These are phyloP conservation scores for Colaptes auratus DNA, from an alignment of 2,113 vertebrate genomes.

Conservation along the genomic window DNA sequence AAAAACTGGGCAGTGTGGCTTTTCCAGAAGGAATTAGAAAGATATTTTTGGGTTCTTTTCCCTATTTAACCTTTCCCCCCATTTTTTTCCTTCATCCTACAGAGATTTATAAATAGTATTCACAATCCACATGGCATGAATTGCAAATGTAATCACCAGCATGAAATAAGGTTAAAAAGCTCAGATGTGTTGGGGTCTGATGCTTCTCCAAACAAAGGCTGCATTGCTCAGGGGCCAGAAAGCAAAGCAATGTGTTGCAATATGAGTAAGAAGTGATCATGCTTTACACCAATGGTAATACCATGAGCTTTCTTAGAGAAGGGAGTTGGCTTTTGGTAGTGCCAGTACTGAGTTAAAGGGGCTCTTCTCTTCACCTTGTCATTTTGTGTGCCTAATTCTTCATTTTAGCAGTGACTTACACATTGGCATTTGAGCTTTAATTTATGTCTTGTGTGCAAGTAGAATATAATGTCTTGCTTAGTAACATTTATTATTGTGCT, in stretches of 20 bases:
- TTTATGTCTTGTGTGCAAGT: conserved; percentile 16
- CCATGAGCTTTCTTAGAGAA: not conserved
- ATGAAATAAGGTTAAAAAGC: not conserved
- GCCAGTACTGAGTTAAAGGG: not conserved
- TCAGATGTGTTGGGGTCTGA: not conserved
- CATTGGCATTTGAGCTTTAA: conserved; percentile 50
- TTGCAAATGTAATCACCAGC: conserved; percentile 59
- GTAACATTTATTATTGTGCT: conserved; percentile 66
- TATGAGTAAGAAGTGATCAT: not conserved
- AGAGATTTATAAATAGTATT: conserved; percentile 17
- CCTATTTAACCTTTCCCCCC: not conserved
- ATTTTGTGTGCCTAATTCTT: not conserved
- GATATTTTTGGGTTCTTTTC: not conserved
- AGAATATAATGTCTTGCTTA: conserved; percentile 49
- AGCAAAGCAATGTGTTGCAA: not conserved
- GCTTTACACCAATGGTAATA: not conserved
- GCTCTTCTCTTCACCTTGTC: not conserved
- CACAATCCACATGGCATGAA: conserved; percentile 1
- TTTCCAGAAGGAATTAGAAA: conserved; percentile 25
- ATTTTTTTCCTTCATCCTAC: not conserved
- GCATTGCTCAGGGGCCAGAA: not conserved
- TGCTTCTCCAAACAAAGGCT: conserved; percentile 25
- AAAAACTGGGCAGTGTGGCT: not conserved
- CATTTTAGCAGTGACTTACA: conserved; percentile 24
- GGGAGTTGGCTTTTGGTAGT: not conserved